Percentiles rank a stretch among this genome's conserved stretches.
These are phyloP conservation scores for Dromococcyx pavoninus DNA, from an alignment of 2,797 vertebrate species.

Conservation along the genomic window DNA sequence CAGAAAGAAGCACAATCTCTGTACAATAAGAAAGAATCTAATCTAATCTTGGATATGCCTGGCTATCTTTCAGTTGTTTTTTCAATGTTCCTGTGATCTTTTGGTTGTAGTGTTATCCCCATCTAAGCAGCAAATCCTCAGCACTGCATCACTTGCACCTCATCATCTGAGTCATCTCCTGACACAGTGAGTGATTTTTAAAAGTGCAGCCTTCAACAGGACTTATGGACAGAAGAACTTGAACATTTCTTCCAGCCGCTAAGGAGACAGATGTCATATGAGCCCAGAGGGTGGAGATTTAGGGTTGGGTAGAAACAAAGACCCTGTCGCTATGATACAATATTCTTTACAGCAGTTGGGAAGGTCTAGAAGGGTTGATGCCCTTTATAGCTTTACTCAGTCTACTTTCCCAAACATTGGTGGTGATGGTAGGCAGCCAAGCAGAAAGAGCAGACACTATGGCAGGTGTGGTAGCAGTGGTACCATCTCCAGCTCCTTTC, in stretches of 20 bases:
- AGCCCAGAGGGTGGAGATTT: not conserved
- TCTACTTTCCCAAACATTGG: not conserved
- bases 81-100: not conserved
- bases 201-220: not conserved
- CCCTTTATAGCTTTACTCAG: not conserved
- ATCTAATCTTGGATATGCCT: not conserved
- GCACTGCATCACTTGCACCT: not conserved
- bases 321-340: not conserved
- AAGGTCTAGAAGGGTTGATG: not conserved
- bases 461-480: not conserved
- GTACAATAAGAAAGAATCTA: not conserved
- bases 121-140: not conserved
- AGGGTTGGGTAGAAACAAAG: not conserved
- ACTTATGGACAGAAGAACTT: not conserved
- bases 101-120: not conserved
- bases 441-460: not conserved
- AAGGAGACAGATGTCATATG: not conserved
- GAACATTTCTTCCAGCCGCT: not conserved
- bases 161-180: not conserved
- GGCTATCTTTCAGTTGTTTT: not conserved
- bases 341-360: not conserved
- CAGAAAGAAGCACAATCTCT: not conserved
- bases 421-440: not conserved
- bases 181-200: not conserved
- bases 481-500: not conserved